phyloP scores from a whole-genome alignment of 2,113 vertebrate genomes.

The Probosciger aterrimus region DNA sequence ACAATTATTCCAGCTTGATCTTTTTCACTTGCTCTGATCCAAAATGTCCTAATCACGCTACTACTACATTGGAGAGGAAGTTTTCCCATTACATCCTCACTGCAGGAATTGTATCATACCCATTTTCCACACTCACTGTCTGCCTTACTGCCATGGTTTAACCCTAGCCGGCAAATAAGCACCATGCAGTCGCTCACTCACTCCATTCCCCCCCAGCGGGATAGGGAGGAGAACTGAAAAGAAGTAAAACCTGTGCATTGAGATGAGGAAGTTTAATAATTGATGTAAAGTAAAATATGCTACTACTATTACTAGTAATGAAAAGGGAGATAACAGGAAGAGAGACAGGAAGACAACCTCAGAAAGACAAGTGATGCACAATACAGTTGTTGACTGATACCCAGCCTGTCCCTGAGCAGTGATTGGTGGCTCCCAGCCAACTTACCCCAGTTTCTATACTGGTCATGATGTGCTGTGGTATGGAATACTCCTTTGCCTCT shows the following conservation, averaged over 20 bases:
- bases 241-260: background rate
- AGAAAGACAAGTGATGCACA: background rate
- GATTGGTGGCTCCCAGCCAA: background rate
- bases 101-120: background rate
- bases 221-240: background rate
- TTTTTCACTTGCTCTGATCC: background rate
- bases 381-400: background rate
- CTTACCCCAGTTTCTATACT: background rate
- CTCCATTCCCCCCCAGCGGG: background rate
- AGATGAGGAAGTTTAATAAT: background rate
- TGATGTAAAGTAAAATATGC: background rate
- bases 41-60: fast-evolving
- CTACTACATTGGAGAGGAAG: background rate
- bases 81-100: background rate
- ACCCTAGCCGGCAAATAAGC: background rate
- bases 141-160: background rate
- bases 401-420: background rate
- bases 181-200: background rate
- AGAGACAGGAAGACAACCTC: background rate
- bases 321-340: background rate
- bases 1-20: background rate
- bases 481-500: background rate
- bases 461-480: background rate
- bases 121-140: background rate
- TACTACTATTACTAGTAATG: background rate